Percentiles rank a stretch among this genome's conserved stretches.
Evolutionary conservation across 1,140 invertebrate species (phyloP).

Genomic region (Sweltsa coloradensis): DNA sequence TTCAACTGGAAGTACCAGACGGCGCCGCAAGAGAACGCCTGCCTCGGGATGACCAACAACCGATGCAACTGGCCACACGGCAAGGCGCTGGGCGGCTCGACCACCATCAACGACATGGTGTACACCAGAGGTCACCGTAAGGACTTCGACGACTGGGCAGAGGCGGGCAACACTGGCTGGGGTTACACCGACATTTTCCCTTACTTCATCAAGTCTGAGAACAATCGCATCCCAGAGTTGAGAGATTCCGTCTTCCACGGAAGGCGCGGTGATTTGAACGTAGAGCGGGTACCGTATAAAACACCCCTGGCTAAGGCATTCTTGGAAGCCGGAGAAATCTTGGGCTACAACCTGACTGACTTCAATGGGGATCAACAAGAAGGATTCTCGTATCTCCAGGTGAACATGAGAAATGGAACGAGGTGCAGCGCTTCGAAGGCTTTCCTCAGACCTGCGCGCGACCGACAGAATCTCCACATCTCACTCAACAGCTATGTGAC

Average conservation of each 20-base stretch:
- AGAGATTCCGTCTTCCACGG: slow-evolving; percentile 61
- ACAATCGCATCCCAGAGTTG: slow-evolving; percentile 75
- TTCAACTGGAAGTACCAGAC: no score
- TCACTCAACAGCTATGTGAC: slow-evolving; percentile 72
- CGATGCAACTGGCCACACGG: slow-evolving; percentile 20
- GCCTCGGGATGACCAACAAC: background rate
- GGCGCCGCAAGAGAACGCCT: no score
- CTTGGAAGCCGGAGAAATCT: slow-evolving; percentile 73
- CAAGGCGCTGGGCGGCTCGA: slow-evolving; percentile 35
- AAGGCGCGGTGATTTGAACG: slow-evolving; percentile 49
- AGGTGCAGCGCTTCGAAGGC: slow-evolving; percentile 85
- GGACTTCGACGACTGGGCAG: slow-evolving; percentile 41
- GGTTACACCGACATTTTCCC: slow-evolving; percentile 71
- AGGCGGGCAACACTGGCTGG: slow-evolving; percentile 38
- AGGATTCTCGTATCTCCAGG: slow-evolving; percentile 28
- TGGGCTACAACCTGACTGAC: slow-evolving; percentile 39
- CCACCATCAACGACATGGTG: slow-evolving; percentile 44
- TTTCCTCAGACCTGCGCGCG: slow-evolving; percentile 68
- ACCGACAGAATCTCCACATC: slow-evolving; percentile 74
- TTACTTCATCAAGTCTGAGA: slow-evolving; percentile 88
- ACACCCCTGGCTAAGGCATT: slow-evolving; percentile 76
- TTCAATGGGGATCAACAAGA: background rate
- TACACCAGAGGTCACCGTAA: slow-evolving; percentile 39
- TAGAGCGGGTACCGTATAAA: slow-evolving; percentile 73
- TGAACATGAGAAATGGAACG: slow-evolving; percentile 54